Percentiles rank a stretch among this genome's conserved stretches.
phyloP scores from a whole-genome alignment of 2,888 invertebrate species.

The Melinaea menophilus region DNA sequence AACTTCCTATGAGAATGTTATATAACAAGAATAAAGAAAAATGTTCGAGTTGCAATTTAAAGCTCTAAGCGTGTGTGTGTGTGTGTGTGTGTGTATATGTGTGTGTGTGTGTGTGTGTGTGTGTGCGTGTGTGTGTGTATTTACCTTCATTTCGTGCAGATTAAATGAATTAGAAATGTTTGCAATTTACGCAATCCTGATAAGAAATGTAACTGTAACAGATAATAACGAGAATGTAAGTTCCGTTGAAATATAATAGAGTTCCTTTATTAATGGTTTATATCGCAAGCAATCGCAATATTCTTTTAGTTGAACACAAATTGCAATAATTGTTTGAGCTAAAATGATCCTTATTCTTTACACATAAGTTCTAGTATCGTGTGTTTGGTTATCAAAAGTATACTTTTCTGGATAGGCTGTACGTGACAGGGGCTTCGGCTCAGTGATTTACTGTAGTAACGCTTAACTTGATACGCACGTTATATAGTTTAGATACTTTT shows the following conservation, averaged over 20 bases:
- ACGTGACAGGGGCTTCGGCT: conserved; percentile 27
- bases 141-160: background rate
- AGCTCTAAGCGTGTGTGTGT: too few relatives aligned
- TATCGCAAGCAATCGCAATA: conserved; percentile 19
- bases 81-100: too few relatives aligned
- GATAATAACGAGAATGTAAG: background rate
- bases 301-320: conserved; percentile 8
- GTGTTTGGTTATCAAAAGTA: conserved; percentile 9
- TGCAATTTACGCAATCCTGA: background rate
- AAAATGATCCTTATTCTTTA: conserved; percentile 12
- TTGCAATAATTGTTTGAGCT: conserved; percentile 2
- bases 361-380: conserved; percentile 14
- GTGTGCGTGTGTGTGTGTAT: background rate
- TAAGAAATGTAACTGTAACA: background rate
- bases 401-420: conserved; percentile 17
- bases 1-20: conserved; percentile 27
- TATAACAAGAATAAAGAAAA: conserved; percentile 17
- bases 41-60: conserved; percentile 21
- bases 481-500: conserved; percentile 36
- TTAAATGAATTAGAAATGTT: background rate
- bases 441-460: conserved; percentile 30
- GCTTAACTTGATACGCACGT: conserved; percentile 50
- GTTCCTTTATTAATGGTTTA: conserved; percentile 18
- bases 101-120: too few relatives aligned
- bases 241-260: background rate